Base-by-base conservation (phyloP, 35 echinoderm and acorn worm genomes). In the Eucidaris tribuloides region DNA sequence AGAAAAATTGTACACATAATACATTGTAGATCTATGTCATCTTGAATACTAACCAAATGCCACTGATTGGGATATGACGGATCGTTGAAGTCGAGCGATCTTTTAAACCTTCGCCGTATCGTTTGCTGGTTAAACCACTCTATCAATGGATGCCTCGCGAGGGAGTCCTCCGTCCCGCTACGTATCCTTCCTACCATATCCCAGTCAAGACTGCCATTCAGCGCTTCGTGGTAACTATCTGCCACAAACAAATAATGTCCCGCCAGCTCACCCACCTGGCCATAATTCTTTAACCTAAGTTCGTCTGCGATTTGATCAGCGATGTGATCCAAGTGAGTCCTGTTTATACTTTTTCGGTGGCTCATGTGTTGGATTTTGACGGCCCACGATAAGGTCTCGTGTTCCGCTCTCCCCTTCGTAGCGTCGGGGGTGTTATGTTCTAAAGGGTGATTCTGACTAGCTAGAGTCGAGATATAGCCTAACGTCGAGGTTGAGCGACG, bases 171-270 rank as follows among this genome's bases (percentile, higher is more conserved):
- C 5, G 90, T 89, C 11, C 76, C 46, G 31, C 77, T 76, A 22
- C 88, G 94, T 22, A 97, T 96, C 23, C 19, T 58, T 25, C 48
- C 48, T 0, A 87, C 46, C 28, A 79, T 46, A 24, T 57, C 56
- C 13, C 64, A 19, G 24, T 91, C 80, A 5, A 91, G 36, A 17
- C 83, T 68, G 11, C 88, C 83, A 42, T 91, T 96, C 48, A 96
- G 49, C 15, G 94, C 74, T 38, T 88, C 59, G 4, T 78, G 49
- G 45, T 92, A 97, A 25, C 68, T 88, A 55, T 83, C 70, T n/a
- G 92, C 85, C 19, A 80, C 77, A 74, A 92, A 97, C 4, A 97
- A 45, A 79, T 97, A 97, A 70, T 97, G 94, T 27, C 86, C 90
- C 4, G 81, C 46, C 22, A 97, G 58, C 58, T 97, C 94, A 0